Evolutionary conservation across 2,797 vertebrate genomes (phyloP).

Genomic region (Menidia menidia): DNA sequence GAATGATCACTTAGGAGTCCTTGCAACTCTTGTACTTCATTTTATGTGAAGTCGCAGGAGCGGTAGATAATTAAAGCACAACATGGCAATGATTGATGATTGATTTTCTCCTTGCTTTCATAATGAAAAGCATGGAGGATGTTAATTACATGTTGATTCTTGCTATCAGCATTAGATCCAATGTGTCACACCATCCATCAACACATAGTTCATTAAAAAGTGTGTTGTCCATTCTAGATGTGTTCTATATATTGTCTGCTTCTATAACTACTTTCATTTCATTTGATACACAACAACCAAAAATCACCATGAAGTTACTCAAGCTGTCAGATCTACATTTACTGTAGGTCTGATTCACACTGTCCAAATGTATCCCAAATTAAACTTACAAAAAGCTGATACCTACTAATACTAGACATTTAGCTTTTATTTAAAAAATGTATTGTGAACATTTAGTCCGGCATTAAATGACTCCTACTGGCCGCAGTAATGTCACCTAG

Average conservation of each 20-base stretch:
- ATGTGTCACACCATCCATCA: conserved; percentile 67
- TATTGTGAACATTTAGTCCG: not conserved
- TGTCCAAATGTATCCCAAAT: not conserved
- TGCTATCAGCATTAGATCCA: conserved; percentile 57
- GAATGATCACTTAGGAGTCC: conserved; percentile 45
- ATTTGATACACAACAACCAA: not conserved
- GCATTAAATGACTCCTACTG: not conserved
- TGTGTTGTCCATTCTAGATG: not conserved
- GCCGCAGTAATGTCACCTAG: not conserved
- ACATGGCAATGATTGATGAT: conserved; percentile 71
- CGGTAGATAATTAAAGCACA: conserved; percentile 75
- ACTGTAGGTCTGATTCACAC: not conserved
- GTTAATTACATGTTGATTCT: conserved; percentile 72
- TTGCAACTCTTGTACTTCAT: conserved; percentile 42
- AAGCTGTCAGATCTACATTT: not conserved
- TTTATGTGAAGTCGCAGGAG: conserved; percentile 52
- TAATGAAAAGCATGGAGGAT: conserved; percentile 68
- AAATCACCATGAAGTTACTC: not conserved
- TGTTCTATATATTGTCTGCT: not conserved
- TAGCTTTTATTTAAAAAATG: too few species aligned
- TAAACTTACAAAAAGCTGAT: accelerated
- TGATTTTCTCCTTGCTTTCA: conserved; percentile 60
- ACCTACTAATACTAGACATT: too few species aligned
- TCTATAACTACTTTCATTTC: not conserved
- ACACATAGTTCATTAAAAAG: conserved; percentile 33